These are phyloP conservation scores for Semicossyphus pulcher DNA, from an alignment of 2,113 vertebrate species.

Conservation along the genomic window DNA sequence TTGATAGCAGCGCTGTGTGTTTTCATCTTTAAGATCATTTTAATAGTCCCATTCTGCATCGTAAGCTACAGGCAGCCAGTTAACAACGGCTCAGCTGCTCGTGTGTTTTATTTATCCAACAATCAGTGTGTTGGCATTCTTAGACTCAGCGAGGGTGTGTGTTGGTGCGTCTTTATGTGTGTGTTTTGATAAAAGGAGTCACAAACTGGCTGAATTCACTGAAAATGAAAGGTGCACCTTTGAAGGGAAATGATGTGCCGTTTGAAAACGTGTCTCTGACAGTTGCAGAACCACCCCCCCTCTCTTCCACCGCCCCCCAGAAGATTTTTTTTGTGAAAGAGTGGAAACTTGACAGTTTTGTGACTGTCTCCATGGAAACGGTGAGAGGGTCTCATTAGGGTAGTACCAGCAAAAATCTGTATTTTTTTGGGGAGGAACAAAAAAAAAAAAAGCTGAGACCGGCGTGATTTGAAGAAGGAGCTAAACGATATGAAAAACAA, in stretches of 20 bases:
- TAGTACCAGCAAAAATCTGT: conserved; percentile 74
- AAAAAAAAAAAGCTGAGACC: conserved; percentile 60
- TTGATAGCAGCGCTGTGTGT: neutral
- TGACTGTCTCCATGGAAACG: conserved; percentile 86
- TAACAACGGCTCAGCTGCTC: conserved; percentile 50
- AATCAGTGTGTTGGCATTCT: conserved; percentile 54
- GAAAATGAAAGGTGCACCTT: conserved; percentile 76
- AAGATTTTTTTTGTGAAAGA: conserved; percentile 77
- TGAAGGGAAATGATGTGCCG: conserved; percentile 70
- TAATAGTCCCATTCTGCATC: conserved; percentile 16
- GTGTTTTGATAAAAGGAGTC: conserved; percentile 72
- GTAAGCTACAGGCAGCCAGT: conserved; percentile 41
- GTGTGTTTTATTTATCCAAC: conserved; percentile 74
- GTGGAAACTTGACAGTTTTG: conserved; percentile 86
- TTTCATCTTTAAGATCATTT: conserved; percentile 18
- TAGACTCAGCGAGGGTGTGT: conserved; percentile 60
- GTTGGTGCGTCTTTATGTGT: conserved; percentile 40
- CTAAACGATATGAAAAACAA: conserved; percentile 45
- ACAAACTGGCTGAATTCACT: conserved; percentile 77
- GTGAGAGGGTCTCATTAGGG: conserved; percentile 82
- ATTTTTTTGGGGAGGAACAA: conserved; percentile 64
- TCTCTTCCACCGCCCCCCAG: conserved; percentile 53
- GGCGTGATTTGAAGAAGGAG: conserved; percentile 58
- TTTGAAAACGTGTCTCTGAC: conserved; percentile 83
- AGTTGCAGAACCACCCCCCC: conserved; percentile 75